Conservation (phyloP, 2,888 invertebrate genomes). For the Cetonia aurata region DNA sequence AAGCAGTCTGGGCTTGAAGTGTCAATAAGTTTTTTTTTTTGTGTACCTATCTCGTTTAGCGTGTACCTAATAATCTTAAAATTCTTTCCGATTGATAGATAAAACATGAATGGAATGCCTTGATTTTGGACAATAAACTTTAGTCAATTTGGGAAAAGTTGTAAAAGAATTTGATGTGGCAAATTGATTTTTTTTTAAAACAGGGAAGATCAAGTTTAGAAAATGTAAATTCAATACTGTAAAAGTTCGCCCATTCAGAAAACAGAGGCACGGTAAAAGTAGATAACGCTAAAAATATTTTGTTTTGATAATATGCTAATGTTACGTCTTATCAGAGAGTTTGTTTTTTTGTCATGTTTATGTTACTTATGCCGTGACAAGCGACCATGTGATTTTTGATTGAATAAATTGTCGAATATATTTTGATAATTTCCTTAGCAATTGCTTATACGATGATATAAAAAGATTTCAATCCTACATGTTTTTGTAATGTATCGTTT, state of each 20-base stretch:
- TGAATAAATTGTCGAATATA: too few species aligned
- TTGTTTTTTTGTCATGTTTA: constrained; percentile 1
- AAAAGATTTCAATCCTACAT: too few species aligned
- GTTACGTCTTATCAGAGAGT: constrained; percentile 5
- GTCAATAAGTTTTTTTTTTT: not conserved
- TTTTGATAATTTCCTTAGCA: too few species aligned
- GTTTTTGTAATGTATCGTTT: too few species aligned
- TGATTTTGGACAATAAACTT: not conserved
- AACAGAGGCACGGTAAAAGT: not conserved
- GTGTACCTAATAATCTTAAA: not conserved
- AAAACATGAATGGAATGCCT: not conserved
- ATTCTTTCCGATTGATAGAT: constrained; percentile 1
- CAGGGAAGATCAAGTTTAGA: too few species aligned
- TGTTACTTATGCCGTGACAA: not conserved
- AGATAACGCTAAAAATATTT: constrained; percentile 24
- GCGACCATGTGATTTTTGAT: too few species aligned
- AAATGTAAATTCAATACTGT: not conserved
- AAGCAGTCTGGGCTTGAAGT: constrained; percentile 10
- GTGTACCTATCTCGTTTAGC: not conserved
- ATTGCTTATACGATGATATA: too few species aligned
- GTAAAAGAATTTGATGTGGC: too few species aligned
- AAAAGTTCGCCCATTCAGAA: not conserved
- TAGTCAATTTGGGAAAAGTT: not conserved
- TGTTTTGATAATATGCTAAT: constrained; percentile 14
- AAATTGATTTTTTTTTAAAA: too few species aligned